Conservation (phyloP, 53 echinoderm and acorn worm genomes). For the Arbacia lixula region DNA sequence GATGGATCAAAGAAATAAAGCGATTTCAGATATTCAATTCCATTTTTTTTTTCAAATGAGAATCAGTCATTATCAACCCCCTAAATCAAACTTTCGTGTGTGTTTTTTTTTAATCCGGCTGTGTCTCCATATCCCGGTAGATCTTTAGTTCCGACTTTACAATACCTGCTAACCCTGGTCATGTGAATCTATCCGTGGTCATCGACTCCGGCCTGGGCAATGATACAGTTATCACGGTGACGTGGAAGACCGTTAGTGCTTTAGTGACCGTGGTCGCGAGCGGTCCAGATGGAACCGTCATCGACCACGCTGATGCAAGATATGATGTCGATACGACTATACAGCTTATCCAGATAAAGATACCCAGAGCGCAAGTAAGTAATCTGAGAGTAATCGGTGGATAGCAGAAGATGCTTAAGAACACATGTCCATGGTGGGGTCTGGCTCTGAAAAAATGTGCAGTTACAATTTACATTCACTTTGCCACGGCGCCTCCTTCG, state of each 20-base stretch:
- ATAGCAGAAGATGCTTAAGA: neutral
- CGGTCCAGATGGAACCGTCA: slow-evolving; percentile 24
- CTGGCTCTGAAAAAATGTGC: too few species aligned
- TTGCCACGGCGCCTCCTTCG: too few species aligned
- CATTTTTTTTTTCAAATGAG: too few species aligned
- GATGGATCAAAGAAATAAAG: too few species aligned
- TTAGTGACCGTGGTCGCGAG: slow-evolving; percentile 3
- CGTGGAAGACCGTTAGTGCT: neutral
- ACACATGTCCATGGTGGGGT: neutral
- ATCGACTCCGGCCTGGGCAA: slow-evolving; percentile 40
- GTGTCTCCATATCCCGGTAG: too few species aligned
- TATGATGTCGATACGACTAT: neutral
- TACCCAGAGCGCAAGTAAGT: slow-evolving; percentile 16
- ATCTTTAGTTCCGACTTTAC: slow-evolving; percentile 18
- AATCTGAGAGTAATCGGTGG: neutral
- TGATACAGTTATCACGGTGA: slow-evolving; percentile 35
- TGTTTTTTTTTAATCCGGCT: too few species aligned
- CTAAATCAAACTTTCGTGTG: too few species aligned
- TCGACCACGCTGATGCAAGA: slow-evolving; percentile 3
- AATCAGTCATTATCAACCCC: too few species aligned
- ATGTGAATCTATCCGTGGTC: slow-evolving; percentile 3
- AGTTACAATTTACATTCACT: too few species aligned
- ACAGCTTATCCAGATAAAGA: slow-evolving; percentile 10
- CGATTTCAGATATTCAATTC: too few species aligned
- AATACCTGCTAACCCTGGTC: neutral